Evolutionary conservation across 2,113 vertebrate species (phyloP).

Genomic region (Cyanocitta stelleri): DNA sequence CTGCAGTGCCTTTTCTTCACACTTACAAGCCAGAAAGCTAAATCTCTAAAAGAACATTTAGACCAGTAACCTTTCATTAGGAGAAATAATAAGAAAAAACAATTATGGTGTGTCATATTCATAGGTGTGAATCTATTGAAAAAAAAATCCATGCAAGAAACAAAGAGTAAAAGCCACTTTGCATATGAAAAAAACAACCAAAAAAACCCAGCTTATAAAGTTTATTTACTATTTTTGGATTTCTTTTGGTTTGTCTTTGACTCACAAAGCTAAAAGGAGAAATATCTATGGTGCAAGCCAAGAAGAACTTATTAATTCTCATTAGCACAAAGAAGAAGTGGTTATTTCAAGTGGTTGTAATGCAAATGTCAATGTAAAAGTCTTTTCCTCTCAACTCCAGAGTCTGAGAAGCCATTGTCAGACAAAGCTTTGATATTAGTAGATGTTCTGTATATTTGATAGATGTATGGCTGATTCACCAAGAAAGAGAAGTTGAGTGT

Average conservation of each 20-base stretch:
- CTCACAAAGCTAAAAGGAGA: neutral
- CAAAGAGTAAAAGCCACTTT: neutral
- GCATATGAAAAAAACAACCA: neutral
- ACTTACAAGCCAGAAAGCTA: neutral
- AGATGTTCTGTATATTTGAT: neutral
- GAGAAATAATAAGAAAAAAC: neutral
- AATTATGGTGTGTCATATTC: neutral
- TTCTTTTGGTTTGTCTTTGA: conserved; percentile 1
- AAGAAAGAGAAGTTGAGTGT: neutral
- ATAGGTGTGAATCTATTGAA: neutral
- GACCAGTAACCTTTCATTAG: neutral
- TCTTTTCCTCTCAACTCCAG: neutral
- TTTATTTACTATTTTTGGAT: conserved; percentile 1
- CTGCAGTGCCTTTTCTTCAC: neutral
- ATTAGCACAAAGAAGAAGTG: neutral
- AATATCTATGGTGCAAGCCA: neutral
- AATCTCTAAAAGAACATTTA: neutral
- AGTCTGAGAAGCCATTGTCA: neutral
- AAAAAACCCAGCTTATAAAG: neutral
- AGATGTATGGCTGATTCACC: neutral
- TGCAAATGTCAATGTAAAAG: neutral
- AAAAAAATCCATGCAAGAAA: neutral
- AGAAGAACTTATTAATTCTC: neutral
- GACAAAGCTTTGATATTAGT: neutral
- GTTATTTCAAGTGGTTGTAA: neutral